Conservation (phyloP, 2,797 vertebrate genomes). For the Paramormyrops hopkinsi region DNA sequence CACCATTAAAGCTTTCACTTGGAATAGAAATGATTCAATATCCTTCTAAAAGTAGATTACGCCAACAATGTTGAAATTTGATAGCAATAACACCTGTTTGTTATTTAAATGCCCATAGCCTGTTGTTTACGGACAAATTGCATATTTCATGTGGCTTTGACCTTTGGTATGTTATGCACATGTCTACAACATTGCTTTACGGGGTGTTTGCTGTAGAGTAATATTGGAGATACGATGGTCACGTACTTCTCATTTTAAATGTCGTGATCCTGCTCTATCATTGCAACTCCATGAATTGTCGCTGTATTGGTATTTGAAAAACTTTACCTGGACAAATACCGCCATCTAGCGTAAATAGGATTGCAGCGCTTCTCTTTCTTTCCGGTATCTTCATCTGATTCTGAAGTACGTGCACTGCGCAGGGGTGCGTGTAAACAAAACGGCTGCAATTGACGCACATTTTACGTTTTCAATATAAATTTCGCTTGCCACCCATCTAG, state of each 20-base stretch:
- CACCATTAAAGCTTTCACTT: background rate
- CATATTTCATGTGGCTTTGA: background rate
- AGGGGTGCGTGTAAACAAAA: background rate
- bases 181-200: background rate
- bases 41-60: slow-evolving; percentile 12
- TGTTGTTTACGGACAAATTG: background rate
- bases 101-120: background rate
- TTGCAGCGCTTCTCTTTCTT: background rate
- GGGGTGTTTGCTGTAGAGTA: background rate
- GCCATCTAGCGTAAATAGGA: slow-evolving; percentile 53
- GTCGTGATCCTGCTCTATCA: slow-evolving; percentile 27
- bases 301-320: slow-evolving; percentile 25
- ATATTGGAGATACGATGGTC: background rate
- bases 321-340: slow-evolving; percentile 53
- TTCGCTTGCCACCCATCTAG: background rate
- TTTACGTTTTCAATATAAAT: background rate
- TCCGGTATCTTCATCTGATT: background rate
- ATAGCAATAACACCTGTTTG: background rate
- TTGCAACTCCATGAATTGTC: slow-evolving; percentile 17
- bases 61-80: background rate
- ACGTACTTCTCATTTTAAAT: slow-evolving; percentile 9
- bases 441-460: background rate
- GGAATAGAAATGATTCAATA: slow-evolving; percentile 10
- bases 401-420: background rate
- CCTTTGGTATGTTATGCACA: background rate